Evolutionary conservation across 2,113 vertebrate genomes (phyloP).

Genomic region (Cisticola juncidis): DNA sequence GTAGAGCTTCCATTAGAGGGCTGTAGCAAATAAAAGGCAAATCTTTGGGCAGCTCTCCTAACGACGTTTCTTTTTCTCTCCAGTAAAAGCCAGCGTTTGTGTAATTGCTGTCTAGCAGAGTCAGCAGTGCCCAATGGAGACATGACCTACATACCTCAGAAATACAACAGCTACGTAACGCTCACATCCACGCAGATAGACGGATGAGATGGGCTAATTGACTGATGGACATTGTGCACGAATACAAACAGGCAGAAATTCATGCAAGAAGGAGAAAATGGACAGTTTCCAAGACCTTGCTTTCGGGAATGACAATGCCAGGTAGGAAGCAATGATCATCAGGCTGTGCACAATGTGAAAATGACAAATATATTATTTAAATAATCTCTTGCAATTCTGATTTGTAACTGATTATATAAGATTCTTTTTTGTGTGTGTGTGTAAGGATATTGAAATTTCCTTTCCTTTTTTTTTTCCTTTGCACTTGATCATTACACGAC

Average conservation of each 20-base stretch:
- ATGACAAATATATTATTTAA: not conserved
- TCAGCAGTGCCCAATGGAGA: slow-evolving; percentile 53
- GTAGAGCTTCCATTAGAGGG: not conserved
- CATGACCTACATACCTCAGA: slow-evolving; percentile 57
- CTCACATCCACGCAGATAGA: not conserved
- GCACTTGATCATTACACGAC: not conserved
- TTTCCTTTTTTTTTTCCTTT: not conserved
- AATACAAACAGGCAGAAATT: slow-evolving; percentile 19
- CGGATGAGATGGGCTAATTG: slow-evolving; percentile 14
- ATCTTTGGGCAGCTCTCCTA: not conserved
- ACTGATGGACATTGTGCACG: not conserved
- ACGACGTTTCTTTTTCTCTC: not conserved
- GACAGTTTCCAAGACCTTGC: not conserved
- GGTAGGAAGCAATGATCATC: not conserved
- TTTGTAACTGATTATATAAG: not conserved
- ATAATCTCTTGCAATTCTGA: not conserved
- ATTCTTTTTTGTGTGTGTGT: not conserved
- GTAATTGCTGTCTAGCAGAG: slow-evolving; percentile 28
- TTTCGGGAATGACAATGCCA: not conserved
- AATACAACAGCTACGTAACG: slow-evolving; percentile 15
- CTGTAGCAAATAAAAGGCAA: not conserved
- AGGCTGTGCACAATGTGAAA: not conserved
- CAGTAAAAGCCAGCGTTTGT: slow-evolving; percentile 5
- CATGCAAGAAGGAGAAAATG: not conserved
- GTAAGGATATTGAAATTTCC: not conserved